Evolutionary conservation across 2,113 vertebrate genomes (phyloP).

Genomic region (Ranitomeya imitator): DNA sequence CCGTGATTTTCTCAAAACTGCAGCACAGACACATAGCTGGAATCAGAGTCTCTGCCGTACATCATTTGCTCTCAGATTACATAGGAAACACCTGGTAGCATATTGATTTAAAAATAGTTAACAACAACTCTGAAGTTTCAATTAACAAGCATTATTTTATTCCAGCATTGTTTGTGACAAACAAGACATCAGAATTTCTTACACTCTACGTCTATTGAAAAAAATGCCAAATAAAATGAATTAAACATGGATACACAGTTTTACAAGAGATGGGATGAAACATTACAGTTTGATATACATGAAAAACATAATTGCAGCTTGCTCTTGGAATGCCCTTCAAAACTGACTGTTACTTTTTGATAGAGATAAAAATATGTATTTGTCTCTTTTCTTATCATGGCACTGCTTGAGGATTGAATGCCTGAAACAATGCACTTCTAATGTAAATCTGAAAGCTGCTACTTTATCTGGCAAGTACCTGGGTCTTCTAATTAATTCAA

Average conservation of each 20-base stretch:
- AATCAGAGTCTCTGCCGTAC: too few relatives aligned
- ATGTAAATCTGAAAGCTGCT: constrained; percentile 22
- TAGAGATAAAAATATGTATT: neutral
- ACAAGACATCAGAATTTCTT: neutral
- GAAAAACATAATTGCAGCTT: neutral
- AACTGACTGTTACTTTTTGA: neutral
- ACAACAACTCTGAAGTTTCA: neutral
- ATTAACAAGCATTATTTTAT: neutral
- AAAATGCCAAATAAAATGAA: neutral
- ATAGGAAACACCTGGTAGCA: too few relatives aligned
- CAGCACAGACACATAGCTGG: too few relatives aligned
- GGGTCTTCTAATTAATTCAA: neutral
- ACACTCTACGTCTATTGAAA: neutral
- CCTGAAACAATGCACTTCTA: neutral
- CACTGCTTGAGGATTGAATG: neutral
- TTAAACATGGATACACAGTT: neutral
- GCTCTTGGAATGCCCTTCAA: neutral
- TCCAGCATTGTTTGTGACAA: neutral
- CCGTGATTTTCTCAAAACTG: too few relatives aligned
- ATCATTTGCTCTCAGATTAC: too few relatives aligned
- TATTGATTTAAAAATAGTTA: neutral
- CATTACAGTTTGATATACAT: neutral
- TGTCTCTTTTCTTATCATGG: neutral
- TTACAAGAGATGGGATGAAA: neutral
- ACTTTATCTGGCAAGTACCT: constrained; percentile 7